Evolutionary conservation across 2,888 invertebrate genomes (phyloP), one percentile per base, ranked within the genome.

Genomic region (Ichneumoninae sp.): DNA sequence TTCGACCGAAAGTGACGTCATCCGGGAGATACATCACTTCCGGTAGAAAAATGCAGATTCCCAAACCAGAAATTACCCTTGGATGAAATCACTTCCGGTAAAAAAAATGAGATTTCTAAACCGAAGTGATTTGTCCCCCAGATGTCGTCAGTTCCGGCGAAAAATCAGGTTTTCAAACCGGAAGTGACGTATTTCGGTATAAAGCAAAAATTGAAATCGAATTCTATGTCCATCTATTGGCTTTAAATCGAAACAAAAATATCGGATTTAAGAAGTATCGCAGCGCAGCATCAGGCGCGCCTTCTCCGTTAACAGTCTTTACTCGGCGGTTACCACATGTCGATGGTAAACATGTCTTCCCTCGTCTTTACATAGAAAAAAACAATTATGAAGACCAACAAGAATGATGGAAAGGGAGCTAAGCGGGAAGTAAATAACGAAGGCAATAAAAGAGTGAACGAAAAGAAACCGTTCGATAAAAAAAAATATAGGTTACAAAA

Each of bases 381-480:
- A 63, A 63, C n/a, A 40, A 81, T 75, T 33, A 85, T 83, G 83
- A 66, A 75, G 30, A 44, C 66, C 1, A 70, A 75, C 22, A 85
- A 76, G 7, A 85, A 66, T n/a, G 19, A 63, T 0, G 79, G 22
- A 63, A 73, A 22, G 13, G 76, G 33, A 33, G 22, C 60, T 30
- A 68, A 44, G 26, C 74, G 66, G 22, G 63, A 60, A 22, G 68
- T 30, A 16, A 60, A 30, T 13, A 68, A 71, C 47, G 16, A 85
- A n/a, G 60, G 60, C 10, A 40, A 65, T 6, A 79, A 69, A 30
- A 33, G 7, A 2, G 74, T 60, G 16, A 91, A 85, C 84, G 92
- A 92, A 0, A 96, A 95, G 88, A 96, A 95, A 91, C 95, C 95
- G 0, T 96, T 96, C 91, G 95, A 96, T 88, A 96, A 96, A 89